Percentiles rank a stretch among this genome's conserved stretches.
phyloP scores from a whole-genome alignment of 2,888 invertebrate genomes.

The Chaetoderma sp. region DNA sequence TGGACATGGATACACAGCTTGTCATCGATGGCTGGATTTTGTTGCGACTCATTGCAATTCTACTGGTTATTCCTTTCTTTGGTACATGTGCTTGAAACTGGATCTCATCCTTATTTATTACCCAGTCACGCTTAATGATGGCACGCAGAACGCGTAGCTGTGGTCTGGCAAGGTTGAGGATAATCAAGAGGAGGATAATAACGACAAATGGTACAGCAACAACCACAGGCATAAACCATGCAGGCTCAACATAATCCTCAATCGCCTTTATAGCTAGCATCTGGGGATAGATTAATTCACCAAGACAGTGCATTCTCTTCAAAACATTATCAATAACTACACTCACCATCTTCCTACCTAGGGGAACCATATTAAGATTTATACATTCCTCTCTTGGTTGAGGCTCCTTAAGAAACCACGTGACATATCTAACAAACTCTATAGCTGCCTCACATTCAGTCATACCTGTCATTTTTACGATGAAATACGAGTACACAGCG shows the following conservation, averaged over 20 bases:
- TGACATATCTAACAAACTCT: slow-evolving; percentile 57
- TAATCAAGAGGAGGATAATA: slow-evolving; percentile 8
- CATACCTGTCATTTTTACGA: slow-evolving; percentile 42
- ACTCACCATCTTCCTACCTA: slow-evolving; percentile 36
- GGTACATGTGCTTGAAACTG: too few relatives aligned
- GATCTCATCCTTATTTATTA: too few relatives aligned
- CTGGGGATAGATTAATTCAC: neutral
- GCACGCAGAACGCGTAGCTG: neutral
- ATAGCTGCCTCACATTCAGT: slow-evolving; percentile 47
- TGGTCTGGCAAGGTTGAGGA: neutral
- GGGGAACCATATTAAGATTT: slow-evolving; percentile 44
- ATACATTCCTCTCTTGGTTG: slow-evolving; percentile 35
- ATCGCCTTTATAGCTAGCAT: neutral
- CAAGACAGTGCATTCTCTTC: slow-evolving; percentile 46
- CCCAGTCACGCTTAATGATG: neutral
- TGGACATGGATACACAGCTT: too few relatives aligned
- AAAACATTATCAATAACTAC: slow-evolving; percentile 40
- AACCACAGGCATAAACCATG: neutral
- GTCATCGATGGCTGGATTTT: too few relatives aligned
- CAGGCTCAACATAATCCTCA: neutral
- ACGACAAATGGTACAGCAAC: slow-evolving; percentile 12
- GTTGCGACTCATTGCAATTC: too few relatives aligned
- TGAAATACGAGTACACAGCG: slow-evolving; percentile 58
- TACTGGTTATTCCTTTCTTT: too few relatives aligned
- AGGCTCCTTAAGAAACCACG: slow-evolving; percentile 49